Conservation (phyloP, 2,888 invertebrate genomes). For the Seladonia tumulorum region DNA sequence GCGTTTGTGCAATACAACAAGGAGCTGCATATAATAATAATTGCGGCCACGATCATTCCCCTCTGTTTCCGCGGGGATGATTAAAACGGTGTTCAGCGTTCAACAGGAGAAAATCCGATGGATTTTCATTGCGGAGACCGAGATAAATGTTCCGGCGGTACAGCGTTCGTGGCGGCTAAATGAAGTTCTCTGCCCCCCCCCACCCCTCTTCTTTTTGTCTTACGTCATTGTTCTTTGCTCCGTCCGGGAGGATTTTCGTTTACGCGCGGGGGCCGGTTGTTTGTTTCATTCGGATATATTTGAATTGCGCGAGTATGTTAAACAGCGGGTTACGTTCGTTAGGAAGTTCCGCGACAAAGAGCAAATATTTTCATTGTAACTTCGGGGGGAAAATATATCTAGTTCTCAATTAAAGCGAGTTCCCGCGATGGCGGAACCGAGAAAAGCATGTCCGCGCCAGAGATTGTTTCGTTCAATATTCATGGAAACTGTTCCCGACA, state of each 20-base stretch:
- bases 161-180: constrained; percentile 31
- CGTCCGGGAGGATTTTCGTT: neutral
- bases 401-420: constrained; percentile 54
- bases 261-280: neutral
- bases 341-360: constrained; percentile 19
- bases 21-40: constrained; percentile 15
- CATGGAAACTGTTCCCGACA: constrained; percentile 54
- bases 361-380: constrained; percentile 34
- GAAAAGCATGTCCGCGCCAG: constrained; percentile 24
- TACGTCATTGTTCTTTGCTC: constrained; percentile 22
- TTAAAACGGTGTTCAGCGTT: constrained; percentile 45
- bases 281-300: neutral
- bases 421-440: constrained; percentile 20
- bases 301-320: neutral
- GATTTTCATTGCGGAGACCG: constrained; percentile 27
- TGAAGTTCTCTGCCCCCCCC: neutral
- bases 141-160: neutral
- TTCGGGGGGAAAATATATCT: constrained; percentile 12
- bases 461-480: constrained; percentile 47
- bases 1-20: neutral
- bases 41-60: constrained; percentile 13
- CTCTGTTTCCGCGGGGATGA: constrained; percentile 12
- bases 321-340: constrained; percentile 25
- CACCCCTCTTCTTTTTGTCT: neutral
- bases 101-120: constrained; percentile 26